Conservation (phyloP, 2,797 vertebrate species). For the Micropoecilia bifurca region DNA sequence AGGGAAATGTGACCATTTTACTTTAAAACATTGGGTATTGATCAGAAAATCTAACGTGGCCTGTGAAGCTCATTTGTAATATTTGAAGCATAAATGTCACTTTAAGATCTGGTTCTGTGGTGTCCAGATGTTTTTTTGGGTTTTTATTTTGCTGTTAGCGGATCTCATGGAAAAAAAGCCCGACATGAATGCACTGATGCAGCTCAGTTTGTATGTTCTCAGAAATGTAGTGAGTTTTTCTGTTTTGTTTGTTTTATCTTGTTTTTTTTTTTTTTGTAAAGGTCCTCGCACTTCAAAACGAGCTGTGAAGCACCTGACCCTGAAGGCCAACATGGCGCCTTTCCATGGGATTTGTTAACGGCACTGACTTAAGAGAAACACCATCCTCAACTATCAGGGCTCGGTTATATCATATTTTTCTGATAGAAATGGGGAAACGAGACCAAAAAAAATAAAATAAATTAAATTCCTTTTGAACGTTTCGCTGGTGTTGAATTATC, state of each 20-base stretch:
- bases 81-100: slow-evolving; percentile 34
- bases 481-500: slow-evolving; percentile 13
- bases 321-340: neutral
- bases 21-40: neutral
- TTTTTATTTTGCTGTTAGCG: slow-evolving; percentile 32
- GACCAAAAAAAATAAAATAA: slow-evolving; percentile 5
- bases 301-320: neutral
- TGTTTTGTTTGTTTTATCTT: too few relatives aligned
- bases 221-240: neutral
- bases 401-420: slow-evolving; percentile 42
- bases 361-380: slow-evolving; percentile 3
- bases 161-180: slow-evolving; percentile 38
- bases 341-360: slow-evolving; percentile 50
- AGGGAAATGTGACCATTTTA: neutral
- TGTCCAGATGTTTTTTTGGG: neutral
- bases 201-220: neutral
- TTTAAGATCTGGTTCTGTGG: slow-evolving; percentile 30
- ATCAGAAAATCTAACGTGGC: neutral
- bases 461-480: slow-evolving; percentile 7
- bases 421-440: slow-evolving; percentile 18
- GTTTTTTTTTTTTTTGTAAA: neutral
- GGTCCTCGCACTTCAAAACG: neutral
- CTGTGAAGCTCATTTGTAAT: slow-evolving; percentile 36
- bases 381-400: slow-evolving; percentile 21
- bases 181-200: neutral